These are phyloP conservation scores for Eulemur rubriventer DNA, from an alignment of 2,797 vertebrate species.

Conservation along the genomic window DNA sequence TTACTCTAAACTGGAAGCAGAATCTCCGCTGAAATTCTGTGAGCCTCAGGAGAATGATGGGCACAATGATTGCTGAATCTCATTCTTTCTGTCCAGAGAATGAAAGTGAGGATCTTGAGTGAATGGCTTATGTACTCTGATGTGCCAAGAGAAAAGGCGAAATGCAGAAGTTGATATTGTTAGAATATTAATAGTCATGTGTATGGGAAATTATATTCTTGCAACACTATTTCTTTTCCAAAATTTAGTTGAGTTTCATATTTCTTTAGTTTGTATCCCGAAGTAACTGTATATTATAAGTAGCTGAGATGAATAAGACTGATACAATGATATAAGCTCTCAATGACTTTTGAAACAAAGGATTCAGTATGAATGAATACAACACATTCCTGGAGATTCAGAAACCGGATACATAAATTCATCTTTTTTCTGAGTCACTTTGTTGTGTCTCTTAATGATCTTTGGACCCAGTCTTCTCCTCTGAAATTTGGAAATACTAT, in stretches of 20 bases:
- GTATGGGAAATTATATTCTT: not conserved
- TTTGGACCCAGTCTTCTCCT: not conserved
- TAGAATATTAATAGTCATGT: not conserved
- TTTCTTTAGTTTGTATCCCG: constrained; percentile 19
- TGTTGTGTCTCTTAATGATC: not conserved
- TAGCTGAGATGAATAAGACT: not conserved
- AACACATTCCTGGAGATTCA: not conserved
- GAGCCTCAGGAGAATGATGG: not conserved
- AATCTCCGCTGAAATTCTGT: not conserved
- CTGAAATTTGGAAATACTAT: constrained; percentile 8
- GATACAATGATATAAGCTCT: not conserved
- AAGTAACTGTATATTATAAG: not conserved
- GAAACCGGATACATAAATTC: not conserved
- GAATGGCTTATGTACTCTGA: not conserved
- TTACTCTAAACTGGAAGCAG: not conserved
- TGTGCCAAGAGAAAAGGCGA: not conserved
- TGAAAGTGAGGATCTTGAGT: not conserved
- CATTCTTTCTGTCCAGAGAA: not conserved
- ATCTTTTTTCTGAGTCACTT: not conserved
- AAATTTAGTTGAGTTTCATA: not conserved
- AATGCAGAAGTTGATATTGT: not conserved
- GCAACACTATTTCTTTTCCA: not conserved
- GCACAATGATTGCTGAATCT: not conserved
- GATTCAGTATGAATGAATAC: not conserved
- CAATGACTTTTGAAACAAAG: not conserved